A percentile compares a stretch with the other conserved stretches of the same genome.
phyloP scores from a whole-genome alignment of 2,888 invertebrate genomes.

The Lymantria dispar region DNA sequence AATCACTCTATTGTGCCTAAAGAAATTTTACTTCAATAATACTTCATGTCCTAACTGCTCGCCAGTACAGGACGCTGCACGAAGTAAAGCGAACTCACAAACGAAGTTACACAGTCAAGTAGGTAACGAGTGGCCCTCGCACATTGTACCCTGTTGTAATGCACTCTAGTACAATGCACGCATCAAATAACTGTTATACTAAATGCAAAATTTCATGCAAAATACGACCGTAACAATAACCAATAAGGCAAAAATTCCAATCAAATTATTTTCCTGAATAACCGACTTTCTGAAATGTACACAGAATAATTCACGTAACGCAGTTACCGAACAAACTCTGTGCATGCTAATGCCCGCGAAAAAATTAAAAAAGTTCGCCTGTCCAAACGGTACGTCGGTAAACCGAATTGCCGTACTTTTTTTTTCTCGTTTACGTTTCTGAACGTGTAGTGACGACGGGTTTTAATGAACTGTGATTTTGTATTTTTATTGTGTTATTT shows the following conservation, averaged over 20 bases:
- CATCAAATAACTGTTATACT: conserved; percentile 22
- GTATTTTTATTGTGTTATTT: background rate
- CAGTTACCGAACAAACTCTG: conserved; percentile 63
- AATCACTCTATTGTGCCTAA: too few relatives aligned
- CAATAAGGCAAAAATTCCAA: conserved; percentile 12
- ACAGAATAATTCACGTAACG: conserved; percentile 54
- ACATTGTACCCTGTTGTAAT: conserved; percentile 57
- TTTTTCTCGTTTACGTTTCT: conserved; percentile 33
- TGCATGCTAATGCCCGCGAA: conserved; percentile 65
- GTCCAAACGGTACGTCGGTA: conserved; percentile 44
- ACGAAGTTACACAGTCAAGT: conserved; percentile 82
- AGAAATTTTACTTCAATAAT: too few relatives aligned
- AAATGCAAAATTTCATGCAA: conserved; percentile 12
- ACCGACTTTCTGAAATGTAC: conserved; percentile 20
- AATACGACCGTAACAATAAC: conserved; percentile 4
- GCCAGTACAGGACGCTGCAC: conserved; percentile 34
- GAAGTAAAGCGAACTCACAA: conserved; percentile 59
- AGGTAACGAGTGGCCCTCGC: conserved; percentile 76
- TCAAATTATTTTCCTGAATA: conserved; percentile 10
- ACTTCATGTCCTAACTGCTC: conserved; percentile 26
- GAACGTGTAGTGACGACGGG: conserved; percentile 15
- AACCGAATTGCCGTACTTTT: conserved; percentile 48
- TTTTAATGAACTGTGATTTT: conserved; percentile 33
- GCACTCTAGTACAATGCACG: conserved; percentile 40
- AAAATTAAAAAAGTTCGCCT: conserved; percentile 45